A percentile compares a stretch with the other conserved stretches of the same genome.
phyloP scores from a whole-genome alignment of 2,888 invertebrate species.

The Metalampra italica region DNA sequence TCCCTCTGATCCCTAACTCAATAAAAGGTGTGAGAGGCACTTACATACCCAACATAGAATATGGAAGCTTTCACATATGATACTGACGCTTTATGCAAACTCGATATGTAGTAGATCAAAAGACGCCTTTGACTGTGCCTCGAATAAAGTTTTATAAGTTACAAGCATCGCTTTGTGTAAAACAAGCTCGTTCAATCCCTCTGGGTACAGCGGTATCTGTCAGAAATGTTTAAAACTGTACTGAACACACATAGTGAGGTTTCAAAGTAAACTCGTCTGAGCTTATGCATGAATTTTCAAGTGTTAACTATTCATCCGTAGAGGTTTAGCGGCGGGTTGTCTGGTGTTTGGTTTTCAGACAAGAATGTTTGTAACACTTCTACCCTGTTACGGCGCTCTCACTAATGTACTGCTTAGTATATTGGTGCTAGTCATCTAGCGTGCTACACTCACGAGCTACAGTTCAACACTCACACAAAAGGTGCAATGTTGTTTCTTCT shows the following conservation, averaged over 20 bases:
- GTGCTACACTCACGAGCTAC: too few relatives aligned
- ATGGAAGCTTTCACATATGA: too few relatives aligned
- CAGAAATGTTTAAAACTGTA: constrained; percentile 26
- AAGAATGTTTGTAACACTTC: too few relatives aligned
- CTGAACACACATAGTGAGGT: constrained; percentile 31
- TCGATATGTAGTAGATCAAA: constrained; percentile 1
- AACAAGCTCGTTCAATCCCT: constrained; percentile 8
- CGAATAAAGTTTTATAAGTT: not conserved
- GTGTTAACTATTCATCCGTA: constrained; percentile 24
- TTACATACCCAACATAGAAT: too few relatives aligned
- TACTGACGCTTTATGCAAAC: not conserved
- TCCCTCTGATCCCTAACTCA: not conserved
- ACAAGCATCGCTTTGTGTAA: constrained; percentile 4
- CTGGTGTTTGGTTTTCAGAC: not conserved
- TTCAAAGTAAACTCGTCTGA: constrained; percentile 28
- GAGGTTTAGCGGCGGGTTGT: not conserved
- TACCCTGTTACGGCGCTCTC: too few relatives aligned
- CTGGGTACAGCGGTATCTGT: constrained; percentile 24
- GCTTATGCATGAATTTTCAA: constrained; percentile 25
- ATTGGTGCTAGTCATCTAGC: too few relatives aligned
- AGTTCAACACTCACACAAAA: too few relatives aligned
- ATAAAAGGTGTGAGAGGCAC: too few relatives aligned
- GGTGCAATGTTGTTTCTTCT: too few relatives aligned
- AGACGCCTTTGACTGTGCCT: not conserved
- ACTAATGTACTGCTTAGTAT: too few relatives aligned